A percentile compares a stretch with the other conserved stretches of the same genome.
These are phyloP conservation scores for Aspidoscelis tigris DNA, from an alignment of 2,113 vertebrate species.

Conservation along the genomic window DNA sequence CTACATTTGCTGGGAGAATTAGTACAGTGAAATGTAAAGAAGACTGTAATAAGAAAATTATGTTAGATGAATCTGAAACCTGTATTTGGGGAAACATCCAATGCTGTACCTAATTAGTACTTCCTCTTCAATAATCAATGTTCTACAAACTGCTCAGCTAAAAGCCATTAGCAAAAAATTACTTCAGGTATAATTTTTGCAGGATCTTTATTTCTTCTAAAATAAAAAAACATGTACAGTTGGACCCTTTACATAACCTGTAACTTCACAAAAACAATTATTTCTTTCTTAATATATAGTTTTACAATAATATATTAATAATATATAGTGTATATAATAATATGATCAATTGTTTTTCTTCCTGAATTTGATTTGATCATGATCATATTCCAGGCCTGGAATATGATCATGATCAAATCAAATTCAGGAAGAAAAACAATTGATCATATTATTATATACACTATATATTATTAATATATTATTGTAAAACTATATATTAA, in stretches of 20 bases:
- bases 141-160: constrained; percentile 19
- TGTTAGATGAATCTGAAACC: neutral
- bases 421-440: neutral
- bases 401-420: neutral
- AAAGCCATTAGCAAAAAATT: constrained; percentile 13
- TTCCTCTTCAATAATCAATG: constrained; percentile 21
- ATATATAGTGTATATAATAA: neutral
- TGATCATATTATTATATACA: neutral
- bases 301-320: neutral
- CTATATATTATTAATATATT: neutral
- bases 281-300: neutral
- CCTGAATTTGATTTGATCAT: neutral
- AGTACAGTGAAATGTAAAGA: constrained; percentile 4
- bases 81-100: constrained; percentile 6
- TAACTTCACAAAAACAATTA: neutral
- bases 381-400: neutral
- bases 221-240: constrained; percentile 2
- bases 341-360: neutral
- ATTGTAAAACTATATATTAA: neutral
- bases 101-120: constrained; percentile 8
- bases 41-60: constrained; percentile 1
- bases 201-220: constrained; percentile 10
- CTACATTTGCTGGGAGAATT: neutral
- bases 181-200: constrained; percentile 17
- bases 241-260: neutral